phyloP scores from a whole-genome alignment of 2,888 invertebrate genomes.

The Sipunculus nudus region DNA sequence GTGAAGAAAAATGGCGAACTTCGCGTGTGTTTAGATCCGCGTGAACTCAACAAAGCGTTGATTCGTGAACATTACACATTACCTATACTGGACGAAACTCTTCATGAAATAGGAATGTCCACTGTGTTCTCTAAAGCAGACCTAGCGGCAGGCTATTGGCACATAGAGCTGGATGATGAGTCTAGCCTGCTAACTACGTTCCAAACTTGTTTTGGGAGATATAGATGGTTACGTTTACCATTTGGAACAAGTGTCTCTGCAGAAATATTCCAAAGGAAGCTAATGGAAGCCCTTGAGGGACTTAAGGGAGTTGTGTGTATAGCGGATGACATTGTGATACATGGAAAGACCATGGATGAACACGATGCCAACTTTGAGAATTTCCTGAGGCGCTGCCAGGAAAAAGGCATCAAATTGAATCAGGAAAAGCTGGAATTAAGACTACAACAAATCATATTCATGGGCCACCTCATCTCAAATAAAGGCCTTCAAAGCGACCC shows the following conservation, averaged over 20 bases:
- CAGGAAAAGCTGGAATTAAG: constrained; percentile 19
- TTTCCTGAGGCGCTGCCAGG: constrained; percentile 30
- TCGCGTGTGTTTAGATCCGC: constrained; percentile 39
- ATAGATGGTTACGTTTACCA: constrained; percentile 33
- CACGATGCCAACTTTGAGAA: constrained; percentile 24
- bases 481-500: constrained; percentile 31
- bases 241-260: constrained; percentile 32
- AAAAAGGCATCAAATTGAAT: constrained; percentile 30
- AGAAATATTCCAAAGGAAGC: constrained; percentile 36
- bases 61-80: constrained; percentile 30
- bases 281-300: constrained; percentile 26
- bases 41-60: constrained; percentile 33
- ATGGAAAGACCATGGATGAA: constrained; percentile 19
- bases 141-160: constrained; percentile 33
- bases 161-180: constrained; percentile 28
- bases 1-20: constrained; percentile 31
- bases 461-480: constrained; percentile 30
- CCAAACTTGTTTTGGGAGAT: constrained; percentile 30
- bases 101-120: constrained; percentile 31
- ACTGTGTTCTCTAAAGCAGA: constrained; percentile 33
- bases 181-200: constrained; percentile 35
- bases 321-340: constrained; percentile 33
- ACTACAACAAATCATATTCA: constrained; percentile 24
- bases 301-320: constrained; percentile 33
- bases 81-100: constrained; percentile 36